A percentile compares a stretch with the other conserved stretches of the same genome.
Evolutionary conservation across 2,113 vertebrate species (phyloP).

Genomic region (Ammodytes marinus): DNA sequence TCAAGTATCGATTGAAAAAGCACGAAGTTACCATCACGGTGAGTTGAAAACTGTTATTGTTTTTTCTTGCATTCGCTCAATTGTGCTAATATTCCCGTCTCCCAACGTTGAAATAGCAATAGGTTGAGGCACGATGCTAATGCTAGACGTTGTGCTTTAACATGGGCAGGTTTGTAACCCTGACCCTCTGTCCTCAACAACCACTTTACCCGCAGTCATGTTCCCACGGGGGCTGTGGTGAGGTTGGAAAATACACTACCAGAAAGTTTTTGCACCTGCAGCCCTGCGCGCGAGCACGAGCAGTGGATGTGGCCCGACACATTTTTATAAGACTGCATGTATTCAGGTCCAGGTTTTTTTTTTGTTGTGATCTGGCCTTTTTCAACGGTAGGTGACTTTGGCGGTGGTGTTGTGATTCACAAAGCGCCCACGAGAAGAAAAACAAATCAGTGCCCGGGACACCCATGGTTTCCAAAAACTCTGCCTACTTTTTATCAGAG

Average conservation of each 20-base stretch:
- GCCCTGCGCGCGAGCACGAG: neutral
- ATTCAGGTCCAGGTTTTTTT: neutral
- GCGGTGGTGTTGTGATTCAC: slow-evolving; percentile 14
- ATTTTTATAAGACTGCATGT: neutral
- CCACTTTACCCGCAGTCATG: slow-evolving; percentile 37
- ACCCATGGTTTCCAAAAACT: neutral
- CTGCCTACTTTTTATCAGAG: neutral
- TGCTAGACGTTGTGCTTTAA: neutral
- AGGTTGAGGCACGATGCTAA: neutral
- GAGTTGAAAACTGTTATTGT: slow-evolving; percentile 66
- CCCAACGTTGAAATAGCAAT: neutral
- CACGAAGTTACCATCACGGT: slow-evolving; percentile 90
- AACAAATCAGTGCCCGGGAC: slow-evolving; percentile 39
- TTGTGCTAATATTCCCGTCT: slow-evolving; percentile 13
- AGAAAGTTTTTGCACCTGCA: slow-evolving; percentile 61
- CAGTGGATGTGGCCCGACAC: neutral
- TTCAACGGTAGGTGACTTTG: neutral
- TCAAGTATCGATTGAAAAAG: slow-evolving; percentile 92
- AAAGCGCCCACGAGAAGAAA: neutral
- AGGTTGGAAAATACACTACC: slow-evolving; percentile 21
- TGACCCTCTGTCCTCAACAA: neutral
- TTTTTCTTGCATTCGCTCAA: neutral
- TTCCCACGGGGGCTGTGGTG: slow-evolving; percentile 56
- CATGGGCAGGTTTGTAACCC: neutral
- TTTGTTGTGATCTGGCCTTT: neutral